Evolutionary conservation across 1,140 invertebrate species (phyloP).

Genomic region (Globodera rostochiensis): DNA sequence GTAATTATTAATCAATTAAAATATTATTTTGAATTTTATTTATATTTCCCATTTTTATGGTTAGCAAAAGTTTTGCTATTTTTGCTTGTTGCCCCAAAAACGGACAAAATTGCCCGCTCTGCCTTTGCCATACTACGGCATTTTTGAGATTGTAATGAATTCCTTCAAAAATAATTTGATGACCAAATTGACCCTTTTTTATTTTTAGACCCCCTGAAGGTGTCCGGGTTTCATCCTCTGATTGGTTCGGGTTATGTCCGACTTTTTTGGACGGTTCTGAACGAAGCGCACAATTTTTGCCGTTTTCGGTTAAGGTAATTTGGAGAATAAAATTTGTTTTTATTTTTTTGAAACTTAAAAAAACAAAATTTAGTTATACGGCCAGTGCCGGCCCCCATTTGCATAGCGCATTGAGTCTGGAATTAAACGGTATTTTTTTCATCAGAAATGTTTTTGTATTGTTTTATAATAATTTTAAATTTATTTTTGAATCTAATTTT

Average conservation of each 20-base stretch:
- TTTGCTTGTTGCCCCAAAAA: no score
- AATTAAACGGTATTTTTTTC: conserved; percentile 1
- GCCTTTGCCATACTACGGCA: no score
- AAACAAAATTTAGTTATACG: conserved; percentile 45
- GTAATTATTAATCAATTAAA: no score
- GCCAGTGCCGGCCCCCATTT: conserved; percentile 52
- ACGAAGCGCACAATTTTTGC: conserved; percentile 59
- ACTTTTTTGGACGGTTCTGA: conserved; percentile 61
- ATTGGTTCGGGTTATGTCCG: conserved; percentile 58
- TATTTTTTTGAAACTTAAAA: no score
- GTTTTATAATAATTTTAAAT: no score
- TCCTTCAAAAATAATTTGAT: not conserved
- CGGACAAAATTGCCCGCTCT: not conserved
- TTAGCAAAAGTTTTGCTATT: no score
- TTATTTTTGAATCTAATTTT: no score
- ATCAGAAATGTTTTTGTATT: no score
- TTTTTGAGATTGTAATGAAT: no score
- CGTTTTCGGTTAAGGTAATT: conserved; percentile 58
- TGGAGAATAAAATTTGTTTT: no score
- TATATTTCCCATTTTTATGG: no score
- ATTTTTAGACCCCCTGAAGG: conserved; percentile 61
- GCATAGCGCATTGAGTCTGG: conserved; percentile 16
- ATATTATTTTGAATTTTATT: no score
- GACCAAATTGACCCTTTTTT: not conserved
- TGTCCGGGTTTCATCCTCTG: conserved; percentile 58